Percentiles rank a stretch among this genome's conserved stretches.
These are phyloP conservation scores for Drosophila dunni DNA, from an alignment of 1,140 invertebrate species.

Conservation along the genomic window DNA sequence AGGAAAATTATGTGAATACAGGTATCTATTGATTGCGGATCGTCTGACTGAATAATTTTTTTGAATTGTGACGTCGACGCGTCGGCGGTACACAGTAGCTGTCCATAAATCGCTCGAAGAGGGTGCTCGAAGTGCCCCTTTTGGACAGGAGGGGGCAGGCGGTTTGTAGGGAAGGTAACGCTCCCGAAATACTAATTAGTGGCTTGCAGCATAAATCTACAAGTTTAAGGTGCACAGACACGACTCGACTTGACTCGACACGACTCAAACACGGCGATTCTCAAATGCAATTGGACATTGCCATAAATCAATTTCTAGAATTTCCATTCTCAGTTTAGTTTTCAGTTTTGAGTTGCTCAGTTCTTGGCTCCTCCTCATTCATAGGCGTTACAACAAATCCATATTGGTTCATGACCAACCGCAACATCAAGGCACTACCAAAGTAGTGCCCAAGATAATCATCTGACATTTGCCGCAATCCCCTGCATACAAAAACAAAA, in stretches of 20 bases:
- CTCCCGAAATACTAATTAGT: slow-evolving; percentile 51
- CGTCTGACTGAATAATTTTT: slow-evolving; percentile 1
- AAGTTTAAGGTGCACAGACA: not conserved
- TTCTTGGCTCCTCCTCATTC: slow-evolving; percentile 8
- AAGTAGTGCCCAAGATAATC: slow-evolving; percentile 4
- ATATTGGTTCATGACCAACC: slow-evolving; percentile 18
- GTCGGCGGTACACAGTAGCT: slow-evolving; percentile 49
- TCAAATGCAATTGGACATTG: slow-evolving; percentile 10
- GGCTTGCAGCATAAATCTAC: slow-evolving; percentile 16
- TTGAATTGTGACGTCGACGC: not conserved
- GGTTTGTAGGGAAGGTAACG: slow-evolving; percentile 20
- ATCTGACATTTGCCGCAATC: slow-evolving; percentile 25
- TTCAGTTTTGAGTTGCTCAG: not conserved
- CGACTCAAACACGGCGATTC: not conserved
- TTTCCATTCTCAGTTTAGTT: not conserved
- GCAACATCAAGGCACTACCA: slow-evolving; percentile 8
- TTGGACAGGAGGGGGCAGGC: not conserved
- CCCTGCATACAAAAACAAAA: slow-evolving; percentile 15
- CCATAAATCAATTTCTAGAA: slow-evolving; percentile 25
- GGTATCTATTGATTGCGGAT: slow-evolving; percentile 5
- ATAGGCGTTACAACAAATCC: slow-evolving; percentile 49
- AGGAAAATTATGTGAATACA: not conserved
- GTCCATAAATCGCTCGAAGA: slow-evolving; percentile 71
- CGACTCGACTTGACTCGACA: not conserved
- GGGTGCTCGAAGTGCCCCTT: slow-evolving; percentile 17